phyloP scores from a whole-genome alignment of 2,797 vertebrate genomes.

The Artibeus jamaicensis region DNA sequence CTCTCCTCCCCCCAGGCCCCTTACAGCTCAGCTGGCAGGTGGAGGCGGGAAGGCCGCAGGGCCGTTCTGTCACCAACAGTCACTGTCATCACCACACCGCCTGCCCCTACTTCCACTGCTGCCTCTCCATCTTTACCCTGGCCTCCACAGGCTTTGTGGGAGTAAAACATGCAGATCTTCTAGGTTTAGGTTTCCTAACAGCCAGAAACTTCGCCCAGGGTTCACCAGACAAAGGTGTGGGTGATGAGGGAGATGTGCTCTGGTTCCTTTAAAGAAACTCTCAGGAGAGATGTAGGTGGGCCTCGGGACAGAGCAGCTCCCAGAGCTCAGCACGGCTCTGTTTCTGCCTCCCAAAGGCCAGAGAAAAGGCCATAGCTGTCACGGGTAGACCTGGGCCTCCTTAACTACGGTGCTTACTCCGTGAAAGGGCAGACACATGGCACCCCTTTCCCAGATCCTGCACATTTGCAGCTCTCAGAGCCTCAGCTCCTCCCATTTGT shows the following conservation, averaged over 20 bases:
- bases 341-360: background rate
- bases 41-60: background rate
- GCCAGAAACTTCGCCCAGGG: background rate
- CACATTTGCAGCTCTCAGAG: background rate
- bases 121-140: background rate
- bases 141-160: background rate
- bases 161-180: background rate
- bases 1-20: background rate
- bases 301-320: background rate
- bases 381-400: background rate
- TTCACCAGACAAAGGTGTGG: background rate
- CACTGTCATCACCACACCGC: background rate
- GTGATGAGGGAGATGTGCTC: background rate
- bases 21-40: background rate
- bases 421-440: background rate
- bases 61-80: background rate
- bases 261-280: background rate
- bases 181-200: conserved; percentile 24
- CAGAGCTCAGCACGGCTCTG: background rate
- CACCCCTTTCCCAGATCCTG: background rate
- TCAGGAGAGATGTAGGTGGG: background rate
- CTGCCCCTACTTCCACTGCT: background rate
- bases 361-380: background rate
- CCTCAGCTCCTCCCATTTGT: background rate
- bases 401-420: no score